These are phyloP conservation scores for Indicator indicator DNA, from an alignment of 2,113 vertebrate species.

Conservation along the genomic window DNA sequence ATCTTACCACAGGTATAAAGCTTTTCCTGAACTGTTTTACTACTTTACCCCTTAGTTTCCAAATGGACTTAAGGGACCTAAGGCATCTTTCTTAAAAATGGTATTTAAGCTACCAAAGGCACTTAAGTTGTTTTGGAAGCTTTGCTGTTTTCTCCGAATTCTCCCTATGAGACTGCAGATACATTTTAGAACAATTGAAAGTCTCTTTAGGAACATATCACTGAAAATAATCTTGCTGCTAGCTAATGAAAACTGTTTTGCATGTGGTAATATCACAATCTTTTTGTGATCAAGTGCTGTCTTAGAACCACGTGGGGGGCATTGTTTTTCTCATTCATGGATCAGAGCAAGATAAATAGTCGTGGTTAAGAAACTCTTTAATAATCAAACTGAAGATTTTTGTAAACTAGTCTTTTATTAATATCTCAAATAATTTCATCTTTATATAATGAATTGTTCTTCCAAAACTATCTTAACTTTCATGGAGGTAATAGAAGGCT, in stretches of 20 bases:
- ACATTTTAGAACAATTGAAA: neutral
- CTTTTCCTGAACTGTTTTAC: neutral
- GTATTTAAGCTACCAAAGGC: neutral
- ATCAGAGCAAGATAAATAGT: neutral
- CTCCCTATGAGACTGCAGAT: neutral
- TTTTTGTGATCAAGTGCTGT: neutral
- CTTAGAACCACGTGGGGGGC: neutral
- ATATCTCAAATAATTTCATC: neutral
- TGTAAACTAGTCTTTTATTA: neutral
- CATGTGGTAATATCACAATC: accelerated
- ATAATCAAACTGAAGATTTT: neutral
- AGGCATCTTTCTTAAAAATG: neutral
- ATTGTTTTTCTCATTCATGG: neutral
- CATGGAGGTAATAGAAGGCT: neutral
- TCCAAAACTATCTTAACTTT: neutral
- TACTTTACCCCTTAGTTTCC: neutral
- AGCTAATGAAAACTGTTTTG: neutral
- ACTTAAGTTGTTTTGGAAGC: neutral
- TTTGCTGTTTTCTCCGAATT: neutral
- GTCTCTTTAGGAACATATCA: neutral
- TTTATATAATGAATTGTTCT: neutral
- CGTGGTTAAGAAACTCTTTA: neutral
- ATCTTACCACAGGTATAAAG: neutral
- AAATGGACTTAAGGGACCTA: neutral
- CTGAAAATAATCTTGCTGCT: neutral